phyloP scores from a whole-genome alignment of 2,888 invertebrate genomes.

The Pseudococcus viburni region DNA sequence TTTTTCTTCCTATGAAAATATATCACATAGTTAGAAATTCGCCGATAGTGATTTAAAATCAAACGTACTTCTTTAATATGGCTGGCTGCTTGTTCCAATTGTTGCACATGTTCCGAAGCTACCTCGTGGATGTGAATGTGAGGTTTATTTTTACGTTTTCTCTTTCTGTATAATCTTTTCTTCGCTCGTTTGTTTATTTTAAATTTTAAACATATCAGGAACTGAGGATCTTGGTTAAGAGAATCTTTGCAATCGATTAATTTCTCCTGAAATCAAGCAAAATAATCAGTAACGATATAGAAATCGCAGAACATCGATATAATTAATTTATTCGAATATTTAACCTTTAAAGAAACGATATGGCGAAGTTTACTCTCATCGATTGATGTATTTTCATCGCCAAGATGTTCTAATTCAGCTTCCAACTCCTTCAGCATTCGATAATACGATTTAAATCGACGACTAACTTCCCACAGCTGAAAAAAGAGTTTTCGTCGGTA shows the following conservation, averaged over 20 bases:
- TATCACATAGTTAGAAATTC: neutral
- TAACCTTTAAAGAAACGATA: neutral
- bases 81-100: slow-evolving; percentile 17
- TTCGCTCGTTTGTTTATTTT: slow-evolving; percentile 39
- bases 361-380: neutral
- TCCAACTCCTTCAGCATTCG: neutral
- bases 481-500: neutral
- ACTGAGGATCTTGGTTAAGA: neutral
- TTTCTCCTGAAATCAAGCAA: neutral
- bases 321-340: neutral
- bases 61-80: neutral
- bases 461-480: slow-evolving; percentile 30
- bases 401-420: neutral
- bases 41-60: neutral
- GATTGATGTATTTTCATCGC: neutral
- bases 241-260: slow-evolving; percentile 10
- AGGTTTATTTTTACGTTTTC: neutral
- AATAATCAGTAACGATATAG: neutral
- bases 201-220: slow-evolving; percentile 15
- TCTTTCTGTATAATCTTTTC: neutral
- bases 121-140: neutral
- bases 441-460: neutral
- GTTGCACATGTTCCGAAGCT: slow-evolving; percentile 16
- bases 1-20: slow-evolving; percentile 40
- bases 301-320: neutral